A percentile compares a stretch with the other conserved stretches of the same genome.
phyloP scores from a whole-genome alignment of 1,140 invertebrate genomes.

The Druon quercuslanigerum region DNA sequence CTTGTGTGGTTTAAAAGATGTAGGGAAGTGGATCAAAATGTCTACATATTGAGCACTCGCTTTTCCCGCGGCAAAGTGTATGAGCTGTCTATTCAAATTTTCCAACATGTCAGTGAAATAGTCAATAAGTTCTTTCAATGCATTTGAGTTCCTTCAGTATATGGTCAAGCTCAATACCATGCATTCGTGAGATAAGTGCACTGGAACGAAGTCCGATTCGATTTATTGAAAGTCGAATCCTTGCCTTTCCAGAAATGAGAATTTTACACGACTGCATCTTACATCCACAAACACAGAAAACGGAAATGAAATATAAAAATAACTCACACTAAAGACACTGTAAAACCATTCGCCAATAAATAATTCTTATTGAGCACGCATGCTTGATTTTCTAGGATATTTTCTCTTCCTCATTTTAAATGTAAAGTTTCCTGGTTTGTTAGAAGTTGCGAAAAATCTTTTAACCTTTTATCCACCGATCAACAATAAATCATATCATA shows the following conservation, averaged over 20 bases:
- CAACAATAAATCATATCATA: constrained; percentile 6
- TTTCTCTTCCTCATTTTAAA: constrained; percentile 1
- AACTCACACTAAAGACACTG: too few species aligned
- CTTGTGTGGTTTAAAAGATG: background rate
- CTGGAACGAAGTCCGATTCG: constrained; percentile 13
- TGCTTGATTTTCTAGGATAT: background rate
- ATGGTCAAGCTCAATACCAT: constrained; percentile 23
- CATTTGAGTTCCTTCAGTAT: constrained; percentile 21
- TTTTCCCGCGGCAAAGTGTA: constrained; percentile 20
- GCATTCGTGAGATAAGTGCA: background rate
- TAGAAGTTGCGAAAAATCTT: background rate
- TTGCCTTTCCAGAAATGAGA: background rate
- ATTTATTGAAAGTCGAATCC: constrained; percentile 25
- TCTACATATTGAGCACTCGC: background rate
- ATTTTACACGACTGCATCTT: background rate
- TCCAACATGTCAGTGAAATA: constrained; percentile 7
- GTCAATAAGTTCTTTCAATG: constrained; percentile 5
- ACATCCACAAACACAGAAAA: too few species aligned
- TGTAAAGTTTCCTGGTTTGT: constrained; percentile 13
- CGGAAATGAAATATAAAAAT: too few species aligned
- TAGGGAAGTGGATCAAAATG: background rate
- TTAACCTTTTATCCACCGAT: constrained; percentile 17
- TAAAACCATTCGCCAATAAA: background rate
- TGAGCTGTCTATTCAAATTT: constrained; percentile 31
- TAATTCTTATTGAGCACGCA: constrained; percentile 9